Base-by-base conservation (phyloP, 1,140 invertebrate genomes). In the Papilio glaucus region DNA sequence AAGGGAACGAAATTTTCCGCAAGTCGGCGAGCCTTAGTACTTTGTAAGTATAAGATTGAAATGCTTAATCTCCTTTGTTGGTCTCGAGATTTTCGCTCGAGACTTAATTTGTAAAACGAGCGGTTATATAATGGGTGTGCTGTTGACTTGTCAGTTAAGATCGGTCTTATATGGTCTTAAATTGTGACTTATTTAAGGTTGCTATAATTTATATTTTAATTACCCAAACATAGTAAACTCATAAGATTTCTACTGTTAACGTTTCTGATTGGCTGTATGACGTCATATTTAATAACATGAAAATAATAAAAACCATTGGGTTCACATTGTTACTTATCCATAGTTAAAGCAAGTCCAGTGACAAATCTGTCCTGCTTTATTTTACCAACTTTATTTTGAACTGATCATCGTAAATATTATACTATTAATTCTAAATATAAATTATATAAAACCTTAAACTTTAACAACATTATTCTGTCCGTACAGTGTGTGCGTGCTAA, bases 31-130 rank as follows among this genome's bases (percentile, higher is more conserved):
- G 62, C 62, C 62, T 38, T 39, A 65, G 62, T 65, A 65, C 62
- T 65, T 65, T 65, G 62, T 65, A 65, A 65, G 62, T 65, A 65
- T 65, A 65, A 65, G 62, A 65, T 57, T 65, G 62, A 65, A 63
- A 65, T 65, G 37, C 62, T 65, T 65, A 65, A 65, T 65, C 62
- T 65, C 62, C 62, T 65, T 41, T 65, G 62, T 65, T 65, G 62
- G 62, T 39, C 37, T 65, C 15, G 18, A 65, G 62, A 65, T 65
- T 65, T 41, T 13, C 9, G 62, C 15, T 65, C 18, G 62, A 39
- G 62, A 39, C 62, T 21, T 65, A 38, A 39, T 65, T 65, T 65
- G 62, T 38, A 65, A 65, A 38, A 39, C 37, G 62, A 21, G 62
- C 15, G 18, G 33, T 21, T 63, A 38, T 9, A 15, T 21, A 63